A percentile compares a stretch with the other conserved stretches of the same genome.
phyloP scores from a whole-genome alignment of 2,113 vertebrate species.

The Spizaetus ornatus region DNA sequence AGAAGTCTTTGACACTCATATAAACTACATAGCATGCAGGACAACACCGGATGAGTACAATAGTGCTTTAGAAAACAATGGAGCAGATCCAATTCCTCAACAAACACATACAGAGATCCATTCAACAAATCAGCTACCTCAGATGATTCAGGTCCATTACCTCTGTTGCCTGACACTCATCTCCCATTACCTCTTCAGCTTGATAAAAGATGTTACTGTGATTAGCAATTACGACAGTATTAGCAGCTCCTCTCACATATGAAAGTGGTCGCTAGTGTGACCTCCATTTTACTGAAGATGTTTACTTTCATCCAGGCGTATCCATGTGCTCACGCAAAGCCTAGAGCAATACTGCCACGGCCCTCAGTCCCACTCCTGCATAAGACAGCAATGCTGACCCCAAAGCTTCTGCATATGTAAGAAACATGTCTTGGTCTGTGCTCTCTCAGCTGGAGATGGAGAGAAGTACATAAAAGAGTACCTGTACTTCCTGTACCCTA shows the following conservation, averaged over 20 bases:
- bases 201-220: neutral
- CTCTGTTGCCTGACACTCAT: neutral
- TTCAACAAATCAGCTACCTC: neutral
- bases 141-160: neutral
- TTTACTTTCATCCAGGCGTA: neutral
- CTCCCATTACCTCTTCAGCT: neutral
- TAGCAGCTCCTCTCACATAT: neutral
- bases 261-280: neutral
- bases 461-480: neutral
- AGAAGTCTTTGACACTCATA: neutral
- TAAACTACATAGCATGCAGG: neutral
- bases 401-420: neutral
- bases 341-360: neutral
- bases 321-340: neutral
- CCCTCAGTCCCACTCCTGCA: neutral
- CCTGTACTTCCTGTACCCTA: neutral
- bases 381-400: neutral
- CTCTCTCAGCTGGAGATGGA: neutral
- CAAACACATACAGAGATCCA: neutral
- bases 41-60: neutral
- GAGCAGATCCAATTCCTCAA: neutral
- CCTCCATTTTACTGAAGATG: neutral
- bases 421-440: neutral
- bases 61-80: neutral
- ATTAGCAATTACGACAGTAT: neutral